Percentiles rank a stretch among this genome's conserved stretches.
Conservation (phyloP, 2,113 vertebrate genomes). For the Sander vitreus region DNA sequence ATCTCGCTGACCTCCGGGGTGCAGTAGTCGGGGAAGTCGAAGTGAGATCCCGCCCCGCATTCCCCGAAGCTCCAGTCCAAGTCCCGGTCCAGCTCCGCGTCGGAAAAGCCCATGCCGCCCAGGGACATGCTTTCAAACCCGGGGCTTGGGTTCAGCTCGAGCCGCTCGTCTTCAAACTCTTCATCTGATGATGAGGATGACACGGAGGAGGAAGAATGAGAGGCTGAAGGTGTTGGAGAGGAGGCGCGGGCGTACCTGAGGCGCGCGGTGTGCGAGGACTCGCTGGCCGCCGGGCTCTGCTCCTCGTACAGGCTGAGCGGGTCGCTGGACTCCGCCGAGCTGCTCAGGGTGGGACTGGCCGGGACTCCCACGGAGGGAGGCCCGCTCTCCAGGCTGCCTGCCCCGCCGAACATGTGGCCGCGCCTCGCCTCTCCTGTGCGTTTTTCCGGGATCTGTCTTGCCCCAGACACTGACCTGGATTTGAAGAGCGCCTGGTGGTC, state of each 20-base stretch:
- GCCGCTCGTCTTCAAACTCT: slow-evolving; percentile 96
- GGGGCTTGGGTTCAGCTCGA: slow-evolving; percentile 92
- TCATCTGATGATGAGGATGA: slow-evolving; percentile 93
- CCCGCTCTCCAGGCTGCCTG: slow-evolving; percentile 83
- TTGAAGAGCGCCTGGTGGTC: slow-evolving; percentile 94
- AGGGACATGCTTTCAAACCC: slow-evolving; percentile 95
- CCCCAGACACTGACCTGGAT: slow-evolving; percentile 86
- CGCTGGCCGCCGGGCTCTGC: slow-evolving; percentile 83
- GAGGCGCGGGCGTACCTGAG: slow-evolving; percentile 91
- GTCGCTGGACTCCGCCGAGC: slow-evolving; percentile 91
- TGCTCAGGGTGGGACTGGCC: slow-evolving; percentile 91
- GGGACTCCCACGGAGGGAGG: slow-evolving; percentile 91
- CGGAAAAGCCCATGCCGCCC: slow-evolving; percentile 93
- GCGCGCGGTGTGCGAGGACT: slow-evolving; percentile 83
- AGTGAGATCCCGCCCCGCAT: slow-evolving; percentile 95
- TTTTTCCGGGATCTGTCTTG: slow-evolving; percentile 88
- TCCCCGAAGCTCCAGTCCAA: slow-evolving; percentile 95
- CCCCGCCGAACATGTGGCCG: slow-evolving; percentile 87
- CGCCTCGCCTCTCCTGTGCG: slow-evolving; percentile 85
- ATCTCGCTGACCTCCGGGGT: slow-evolving; percentile 99
- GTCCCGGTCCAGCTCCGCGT: slow-evolving; percentile 94
- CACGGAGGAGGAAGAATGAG: slow-evolving; percentile 85
- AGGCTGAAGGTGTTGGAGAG: slow-evolving; percentile 92
- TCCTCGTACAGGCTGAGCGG: slow-evolving; percentile 94
- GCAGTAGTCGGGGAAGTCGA: slow-evolving; percentile 99